Percentiles rank a stretch among this genome's conserved stretches.
phyloP scores from a whole-genome alignment of 2,113 vertebrate species.

The Silurus asotus region DNA sequence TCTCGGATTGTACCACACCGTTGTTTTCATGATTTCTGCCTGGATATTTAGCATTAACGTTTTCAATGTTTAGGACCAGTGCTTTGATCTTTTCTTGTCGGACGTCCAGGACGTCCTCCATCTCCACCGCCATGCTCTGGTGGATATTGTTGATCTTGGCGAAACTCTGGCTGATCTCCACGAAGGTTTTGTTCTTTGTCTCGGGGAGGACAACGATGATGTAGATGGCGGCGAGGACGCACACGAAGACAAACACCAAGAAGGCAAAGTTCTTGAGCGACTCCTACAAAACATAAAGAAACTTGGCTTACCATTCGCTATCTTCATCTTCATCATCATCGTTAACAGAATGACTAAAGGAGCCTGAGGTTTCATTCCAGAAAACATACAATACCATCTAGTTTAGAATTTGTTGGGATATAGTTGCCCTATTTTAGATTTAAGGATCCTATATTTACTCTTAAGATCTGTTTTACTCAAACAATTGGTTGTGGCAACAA shows the following conservation, averaged over 20 bases:
- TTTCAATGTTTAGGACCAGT: neutral
- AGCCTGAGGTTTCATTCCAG: too few relatives aligned
- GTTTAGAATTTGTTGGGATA: too few relatives aligned
- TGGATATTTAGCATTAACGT: neutral
- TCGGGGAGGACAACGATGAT: slow-evolving; percentile 87
- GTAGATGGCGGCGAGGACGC: slow-evolving; percentile 75
- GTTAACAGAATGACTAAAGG: too few relatives aligned
- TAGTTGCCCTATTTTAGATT: neutral
- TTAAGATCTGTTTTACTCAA: neutral
- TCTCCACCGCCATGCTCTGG: slow-evolving; percentile 57
- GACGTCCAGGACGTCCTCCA: slow-evolving; percentile 64
- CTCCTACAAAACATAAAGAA: slow-evolving; percentile 66
- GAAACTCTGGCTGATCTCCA: slow-evolving; percentile 89
- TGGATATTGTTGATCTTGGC: slow-evolving; percentile 82
- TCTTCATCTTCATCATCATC: neutral
- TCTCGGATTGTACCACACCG: slow-evolving; percentile 62
- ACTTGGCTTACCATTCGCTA: neutral
- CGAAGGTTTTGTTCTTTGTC: slow-evolving; percentile 91
- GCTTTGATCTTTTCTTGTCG: slow-evolving; percentile 52
- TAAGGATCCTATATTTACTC: neutral
- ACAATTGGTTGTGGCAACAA: neutral
- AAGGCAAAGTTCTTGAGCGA: slow-evolving; percentile 83
- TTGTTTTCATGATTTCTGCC: slow-evolving; percentile 6
- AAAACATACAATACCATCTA: too few relatives aligned
- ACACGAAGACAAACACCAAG: slow-evolving; percentile 84